Evolutionary conservation across 2,888 invertebrate species (phyloP), one percentile per base, ranked within the genome.

Genomic region (Orgyia antiqua): DNA sequence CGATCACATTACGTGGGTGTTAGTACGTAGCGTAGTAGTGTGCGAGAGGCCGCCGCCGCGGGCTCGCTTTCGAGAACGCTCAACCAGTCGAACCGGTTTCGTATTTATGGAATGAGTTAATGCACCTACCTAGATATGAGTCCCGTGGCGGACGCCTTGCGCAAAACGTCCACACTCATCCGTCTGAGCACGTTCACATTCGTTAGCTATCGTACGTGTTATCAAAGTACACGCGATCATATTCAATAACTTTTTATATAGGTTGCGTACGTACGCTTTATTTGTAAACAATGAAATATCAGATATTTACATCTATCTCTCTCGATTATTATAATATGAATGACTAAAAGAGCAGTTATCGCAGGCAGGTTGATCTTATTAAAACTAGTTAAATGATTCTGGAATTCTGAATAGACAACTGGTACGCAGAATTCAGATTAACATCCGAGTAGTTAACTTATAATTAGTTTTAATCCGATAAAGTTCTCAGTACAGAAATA

Each of bases 51-150:
- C 77, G 55, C 58, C 58, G 63, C 66, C 23, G 6, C 65, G 58
- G 73, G 74, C 76, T 80, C 70, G 83, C 82, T 84, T 83, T 83
- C 79, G 79, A 84, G 83, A 84, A 83, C 82, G 77, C 78, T 76
- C 71, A 80, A 82, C 84, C 77, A 69, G 84, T 83, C 64, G 51
- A 51, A 80, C 86, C 79, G 77, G 86, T 84, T 83, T 77, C 58
- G 73, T 84, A 83, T 83, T 84, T 84, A 83, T 82, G 83, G 80
- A 78, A 68, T 57, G 73, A 75, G 77, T 79, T 76, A 76, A 79
- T 79, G 80, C 80, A 79, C 68, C 79, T 80, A 82, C 82, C 75
- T 75, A 77, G 71, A 76, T 77, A 77, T 70, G 68, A 80, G 71
- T 74, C 76, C 73, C 66, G 69, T 63, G 69, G 71, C 62, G 62